Conservation (phyloP, 2,797 vertebrate genomes). For the Cyprinodon diabolis region DNA sequence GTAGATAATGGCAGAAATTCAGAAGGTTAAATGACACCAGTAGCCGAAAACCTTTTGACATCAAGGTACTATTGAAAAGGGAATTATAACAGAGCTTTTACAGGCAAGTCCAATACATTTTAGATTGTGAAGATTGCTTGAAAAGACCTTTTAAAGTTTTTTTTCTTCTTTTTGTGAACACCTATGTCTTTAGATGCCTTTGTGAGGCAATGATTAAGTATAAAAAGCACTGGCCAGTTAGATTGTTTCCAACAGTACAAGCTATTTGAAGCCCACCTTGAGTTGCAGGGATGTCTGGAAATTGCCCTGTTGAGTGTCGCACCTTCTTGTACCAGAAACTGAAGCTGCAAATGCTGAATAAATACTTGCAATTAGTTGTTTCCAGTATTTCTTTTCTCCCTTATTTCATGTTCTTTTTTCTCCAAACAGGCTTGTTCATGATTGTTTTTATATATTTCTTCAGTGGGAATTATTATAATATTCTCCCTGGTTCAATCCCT, state of each 20-base stretch:
- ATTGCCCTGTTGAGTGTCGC: conserved; percentile 48
- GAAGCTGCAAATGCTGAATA: conserved; percentile 23
- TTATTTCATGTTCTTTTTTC: conserved; percentile 5
- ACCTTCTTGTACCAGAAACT: conserved; percentile 32
- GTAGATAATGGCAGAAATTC: conserved; percentile 68
- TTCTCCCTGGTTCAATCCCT: conserved; percentile 40
- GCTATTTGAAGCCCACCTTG: conserved; percentile 56
- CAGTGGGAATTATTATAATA: conserved; percentile 16
- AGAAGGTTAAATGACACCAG: conserved; percentile 77
- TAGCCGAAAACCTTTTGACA: conserved; percentile 65
- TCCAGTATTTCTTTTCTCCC: conserved; percentile 7
- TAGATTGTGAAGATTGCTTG: conserved; percentile 45
- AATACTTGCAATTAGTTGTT: conserved; percentile 53
- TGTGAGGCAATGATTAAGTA: conserved; percentile 53
- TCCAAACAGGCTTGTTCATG: conserved; percentile 21
- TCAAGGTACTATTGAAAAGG: conserved; percentile 57
- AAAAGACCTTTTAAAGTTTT: conserved; percentile 49
- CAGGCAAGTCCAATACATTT: conserved; percentile 48
- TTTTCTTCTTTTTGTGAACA: conserved; percentile 37
- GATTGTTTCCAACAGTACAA: conserved; percentile 49
- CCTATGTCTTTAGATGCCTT: conserved; percentile 52
- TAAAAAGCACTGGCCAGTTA: conserved; percentile 43
- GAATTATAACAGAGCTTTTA: conserved; percentile 57
- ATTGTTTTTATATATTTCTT: conserved; percentile 25
- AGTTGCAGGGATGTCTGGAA: conserved; percentile 46